These are phyloP conservation scores for Polyploca ridens DNA, from an alignment of 2,888 invertebrate species.

Conservation along the genomic window DNA sequence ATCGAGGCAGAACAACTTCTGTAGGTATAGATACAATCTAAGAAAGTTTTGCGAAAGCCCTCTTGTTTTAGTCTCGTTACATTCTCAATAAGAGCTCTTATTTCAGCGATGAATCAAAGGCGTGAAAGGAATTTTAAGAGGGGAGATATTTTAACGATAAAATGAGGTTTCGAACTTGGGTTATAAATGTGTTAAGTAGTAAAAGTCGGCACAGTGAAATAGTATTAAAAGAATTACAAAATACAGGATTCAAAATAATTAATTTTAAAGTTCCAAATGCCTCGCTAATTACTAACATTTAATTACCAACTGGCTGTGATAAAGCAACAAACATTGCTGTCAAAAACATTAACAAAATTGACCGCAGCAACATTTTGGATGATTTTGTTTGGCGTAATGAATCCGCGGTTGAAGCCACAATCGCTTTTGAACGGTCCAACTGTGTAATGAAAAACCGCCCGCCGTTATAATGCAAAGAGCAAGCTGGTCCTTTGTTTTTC, in stretches of 20 bases:
- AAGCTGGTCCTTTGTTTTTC: background rate
- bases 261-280: background rate
- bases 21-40: slow-evolving; percentile 7
- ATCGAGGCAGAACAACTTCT: slow-evolving; percentile 3
- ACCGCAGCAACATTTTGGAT: slow-evolving; percentile 8
- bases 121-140: slow-evolving; percentile 9
- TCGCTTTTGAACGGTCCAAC: slow-evolving; percentile 4
- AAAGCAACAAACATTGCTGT: slow-evolving; percentile 3
- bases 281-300: background rate
- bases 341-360: slow-evolving; percentile 7
- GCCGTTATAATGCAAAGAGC: background rate
- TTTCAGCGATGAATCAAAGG: slow-evolving; percentile 9
- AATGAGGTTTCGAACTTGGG: slow-evolving; percentile 6
- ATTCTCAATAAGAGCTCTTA: slow-evolving; percentile 9
- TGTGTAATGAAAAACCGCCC: slow-evolving; percentile 1
- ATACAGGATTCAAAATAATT: background rate
- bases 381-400: slow-evolving; percentile 3
- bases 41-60: slow-evolving; percentile 5
- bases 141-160: slow-evolving; percentile 9
- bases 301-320: background rate
- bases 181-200: slow-evolving; percentile 4
- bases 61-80: slow-evolving; percentile 7
- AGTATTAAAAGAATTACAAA: background rate
- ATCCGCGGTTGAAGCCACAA: slow-evolving; percentile 7
- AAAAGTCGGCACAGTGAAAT: slow-evolving; percentile 2